Evolutionary conservation across 2,113 vertebrate genomes (phyloP), one percentile per base, ranked within the genome.

Genomic region (Onychostoma macrolepis): DNA sequence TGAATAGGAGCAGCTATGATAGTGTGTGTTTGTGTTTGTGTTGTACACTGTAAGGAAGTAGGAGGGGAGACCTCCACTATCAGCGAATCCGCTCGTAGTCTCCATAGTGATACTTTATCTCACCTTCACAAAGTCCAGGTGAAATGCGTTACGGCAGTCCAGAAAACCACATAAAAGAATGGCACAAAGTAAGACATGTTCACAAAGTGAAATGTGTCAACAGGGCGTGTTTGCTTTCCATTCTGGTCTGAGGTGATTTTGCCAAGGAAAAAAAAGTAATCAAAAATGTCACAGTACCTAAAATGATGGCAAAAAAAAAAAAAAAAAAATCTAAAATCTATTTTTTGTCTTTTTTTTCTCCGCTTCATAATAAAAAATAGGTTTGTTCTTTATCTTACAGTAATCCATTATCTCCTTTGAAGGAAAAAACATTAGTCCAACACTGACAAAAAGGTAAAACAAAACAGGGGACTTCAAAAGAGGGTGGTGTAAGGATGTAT

Each of bases 311-410:
- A 93, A 96, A 94, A 92, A 92, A 96, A 72, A n/a, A n/a, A 93
- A 92, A 92, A 96, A 82, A 88, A 83, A 43, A 87, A 19, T 95
- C 96, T 97, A 95, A 94, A 91, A 92, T 93, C 77, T 83, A 88
- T 89, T 92, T 86, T 86, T 90, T 94, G 43, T 91, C 92, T 93
- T 92, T 95, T 91, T 91, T 94, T 93, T 97, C 95, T 96, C 96
- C 96, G 96, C 96, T 95, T 97, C 95, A 95, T 98, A 97, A 99
- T 99, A 99, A 99, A 99, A 96, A 99, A 99, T 98, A 99, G 97
- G 97, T 98, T 97, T 95, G 96, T 97, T 98, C 97, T 99, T 96
- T 99, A 99, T 97, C 97, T 98, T 99, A 99, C 97, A 99, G 98
- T 99, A 97, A 97, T 98, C 97, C 97, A 96, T 97, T 96, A 96